Conservation (phyloP, 2,113 vertebrate genomes). For the Podilymbus podiceps region DNA sequence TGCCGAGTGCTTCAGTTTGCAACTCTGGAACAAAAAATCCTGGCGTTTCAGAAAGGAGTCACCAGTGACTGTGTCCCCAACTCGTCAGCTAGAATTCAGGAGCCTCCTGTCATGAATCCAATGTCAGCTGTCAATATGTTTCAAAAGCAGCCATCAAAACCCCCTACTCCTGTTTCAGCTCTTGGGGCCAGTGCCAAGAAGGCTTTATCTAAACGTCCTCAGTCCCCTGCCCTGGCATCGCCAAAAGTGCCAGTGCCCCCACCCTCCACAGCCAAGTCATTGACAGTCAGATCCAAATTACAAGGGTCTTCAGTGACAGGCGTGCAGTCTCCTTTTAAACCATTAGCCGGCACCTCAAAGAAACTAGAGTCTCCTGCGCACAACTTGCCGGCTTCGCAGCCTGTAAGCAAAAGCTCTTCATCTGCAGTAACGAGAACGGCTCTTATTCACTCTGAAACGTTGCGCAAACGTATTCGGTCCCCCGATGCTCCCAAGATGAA, state of each 20-base stretch:
- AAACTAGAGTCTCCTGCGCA: neutral
- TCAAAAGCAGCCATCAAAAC: slow-evolving; percentile 73
- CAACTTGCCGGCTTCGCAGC: neutral
- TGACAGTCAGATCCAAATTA: slow-evolving; percentile 14
- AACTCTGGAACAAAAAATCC: slow-evolving; percentile 94
- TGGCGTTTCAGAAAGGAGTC: slow-evolving; percentile 90
- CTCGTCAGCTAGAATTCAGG: slow-evolving; percentile 50
- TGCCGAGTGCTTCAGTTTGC: slow-evolving; percentile 93
- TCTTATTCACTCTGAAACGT: slow-evolving; percentile 68
- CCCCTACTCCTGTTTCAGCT: neutral
- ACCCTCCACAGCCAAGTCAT: neutral
- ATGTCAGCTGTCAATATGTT: slow-evolving; percentile 82
- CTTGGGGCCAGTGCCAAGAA: slow-evolving; percentile 43
- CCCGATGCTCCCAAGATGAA: slow-evolving; percentile 57
- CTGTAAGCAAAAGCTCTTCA: slow-evolving; percentile 36
- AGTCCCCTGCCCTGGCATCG: slow-evolving; percentile 71
- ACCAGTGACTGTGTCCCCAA: slow-evolving; percentile 64
- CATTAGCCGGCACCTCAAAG: slow-evolving; percentile 54
- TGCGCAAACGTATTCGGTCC: slow-evolving; percentile 78
- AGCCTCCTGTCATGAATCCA: slow-evolving; percentile 87
- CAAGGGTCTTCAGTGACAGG: slow-evolving; percentile 41
- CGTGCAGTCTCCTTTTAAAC: neutral
- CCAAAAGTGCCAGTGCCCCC: slow-evolving; percentile 7
- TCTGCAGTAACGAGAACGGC: slow-evolving; percentile 35
- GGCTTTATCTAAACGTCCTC: slow-evolving; percentile 19